Evolutionary conservation across 2,888 invertebrate genomes (phyloP), one percentile per base, ranked within the genome.

Genomic region (Caenorhabditis sinica): DNA sequence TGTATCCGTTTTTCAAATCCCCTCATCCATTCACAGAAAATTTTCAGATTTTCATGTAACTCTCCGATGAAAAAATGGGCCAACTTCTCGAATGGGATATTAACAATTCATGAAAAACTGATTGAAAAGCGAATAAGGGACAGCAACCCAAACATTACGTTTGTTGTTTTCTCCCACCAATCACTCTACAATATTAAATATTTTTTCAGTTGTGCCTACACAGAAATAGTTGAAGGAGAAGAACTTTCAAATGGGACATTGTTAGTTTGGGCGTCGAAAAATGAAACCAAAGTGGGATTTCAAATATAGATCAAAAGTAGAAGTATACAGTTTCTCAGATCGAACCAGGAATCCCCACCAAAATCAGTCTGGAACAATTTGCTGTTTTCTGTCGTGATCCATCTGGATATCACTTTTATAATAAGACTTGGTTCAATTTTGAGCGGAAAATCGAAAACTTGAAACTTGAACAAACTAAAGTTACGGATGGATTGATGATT

Each of bases 361-460:
- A 45, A 45, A 75, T 75, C n/a, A 6, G 15, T n/a, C 8, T 58
- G 2, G 75, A 75, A 28, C 75, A 75, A 17, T 75, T 75, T 33
- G 75, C 66, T 6, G 75, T 75, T 13, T 66, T 63, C 45, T 75
- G 75, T 33, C 36, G 66, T 3, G 75, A 75, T 33, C 56, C 75
- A 17, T 45, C 56, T 20, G 66, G 66, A 43, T 20, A 66, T 33
- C 75, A 75, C 25, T 66, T 75, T 17, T 75, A 75, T 33, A 75
- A 75, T 23, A 75, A 75, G 36, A 75, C 75, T 20, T 75, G 56
- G 45, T 75, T 75, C 66, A 75, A 75, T 33, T 75, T 75, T 43
- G 17, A 28, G 17, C 58, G 58, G 17, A 75, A 66, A 58, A 1
- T 23, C 2, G 15, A 56, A 25, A 30, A 9, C 3, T 69, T 28